Percentiles rank a stretch among this genome's conserved stretches.
Conservation (phyloP, 2,888 invertebrate species). For the Lepidonotus clava region DNA sequence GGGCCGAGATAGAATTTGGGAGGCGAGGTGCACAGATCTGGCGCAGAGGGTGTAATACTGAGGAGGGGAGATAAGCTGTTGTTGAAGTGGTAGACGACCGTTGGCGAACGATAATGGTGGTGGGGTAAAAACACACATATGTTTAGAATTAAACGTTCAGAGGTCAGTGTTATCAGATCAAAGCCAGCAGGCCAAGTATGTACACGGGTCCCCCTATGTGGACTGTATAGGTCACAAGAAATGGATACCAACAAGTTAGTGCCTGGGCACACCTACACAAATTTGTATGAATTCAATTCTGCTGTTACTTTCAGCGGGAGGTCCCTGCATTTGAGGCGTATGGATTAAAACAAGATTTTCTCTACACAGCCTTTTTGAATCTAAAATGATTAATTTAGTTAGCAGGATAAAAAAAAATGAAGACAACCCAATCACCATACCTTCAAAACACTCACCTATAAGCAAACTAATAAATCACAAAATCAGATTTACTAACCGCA, state of each 20-base stretch:
- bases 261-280: not conserved
- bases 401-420: no score
- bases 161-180: slow-evolving; percentile 39
- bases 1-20: no score
- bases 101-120: slow-evolving; percentile 24
- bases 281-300: not conserved
- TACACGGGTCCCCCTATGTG: not conserved
- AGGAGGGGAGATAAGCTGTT: not conserved
- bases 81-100: slow-evolving; percentile 13
- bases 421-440: no score
- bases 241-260: not conserved
- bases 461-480: no score
- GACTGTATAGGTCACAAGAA: not conserved
- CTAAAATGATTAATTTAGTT: no score
- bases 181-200: not conserved
- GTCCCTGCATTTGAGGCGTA: not conserved
- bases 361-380: no score
- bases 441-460: no score
- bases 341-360: no score
- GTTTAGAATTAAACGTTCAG: slow-evolving; percentile 33
- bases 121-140: not conserved
- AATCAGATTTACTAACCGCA: no score
- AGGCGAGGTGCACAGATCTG: not conserved
- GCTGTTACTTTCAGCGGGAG: not conserved
- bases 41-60: not conserved